A percentile compares a stretch with the other conserved stretches of the same genome.
Conservation (phyloP, 2,113 vertebrate species). For the Gobius niger region DNA sequence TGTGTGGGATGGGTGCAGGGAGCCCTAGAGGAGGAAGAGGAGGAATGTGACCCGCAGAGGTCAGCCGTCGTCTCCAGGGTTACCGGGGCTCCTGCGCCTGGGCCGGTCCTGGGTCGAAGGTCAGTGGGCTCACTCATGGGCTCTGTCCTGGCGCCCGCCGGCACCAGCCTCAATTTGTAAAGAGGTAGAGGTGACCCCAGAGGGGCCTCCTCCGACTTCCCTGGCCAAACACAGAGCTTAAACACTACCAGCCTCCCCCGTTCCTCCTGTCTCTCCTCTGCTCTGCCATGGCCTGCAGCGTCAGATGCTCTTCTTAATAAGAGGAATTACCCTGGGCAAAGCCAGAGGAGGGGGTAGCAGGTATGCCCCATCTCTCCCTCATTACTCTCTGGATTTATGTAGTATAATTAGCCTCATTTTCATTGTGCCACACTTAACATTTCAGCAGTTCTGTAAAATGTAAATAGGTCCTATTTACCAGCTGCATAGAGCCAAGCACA, state of each 20-base stretch:
- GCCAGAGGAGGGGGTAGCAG: slow-evolving; percentile 48
- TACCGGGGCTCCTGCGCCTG: slow-evolving; percentile 67
- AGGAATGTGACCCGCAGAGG: slow-evolving; percentile 77
- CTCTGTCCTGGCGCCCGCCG: slow-evolving; percentile 83
- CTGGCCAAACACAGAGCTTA: slow-evolving; percentile 81
- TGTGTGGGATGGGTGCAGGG: slow-evolving; percentile 70
- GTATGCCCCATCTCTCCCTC: slow-evolving; percentile 67
- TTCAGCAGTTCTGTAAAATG: neutral
- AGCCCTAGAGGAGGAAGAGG: slow-evolving; percentile 72
- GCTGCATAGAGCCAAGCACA: too few species aligned
- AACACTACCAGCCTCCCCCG: slow-evolving; percentile 75
- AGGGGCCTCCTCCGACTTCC: slow-evolving; percentile 78
- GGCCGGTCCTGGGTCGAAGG: slow-evolving; percentile 79
- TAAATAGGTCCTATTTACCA: neutral
- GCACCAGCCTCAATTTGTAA: slow-evolving; percentile 83
- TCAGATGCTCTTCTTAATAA: slow-evolving; percentile 65
- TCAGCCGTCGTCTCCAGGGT: slow-evolving; percentile 72
- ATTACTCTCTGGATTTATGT: slow-evolving; percentile 77
- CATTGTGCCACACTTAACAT: slow-evolving; percentile 67
- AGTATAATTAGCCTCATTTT: slow-evolving; percentile 67
- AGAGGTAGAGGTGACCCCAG: slow-evolving; percentile 75
- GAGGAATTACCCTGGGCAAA: slow-evolving; percentile 67
- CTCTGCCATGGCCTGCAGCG: slow-evolving; percentile 37
- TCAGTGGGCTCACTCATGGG: slow-evolving; percentile 73
- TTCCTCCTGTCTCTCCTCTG: slow-evolving; percentile 42